A percentile compares a stretch with the other conserved stretches of the same genome.
These are phyloP conservation scores for Cremastinae sp. DNA, from an alignment of 2,888 invertebrate species.

Conservation along the genomic window DNA sequence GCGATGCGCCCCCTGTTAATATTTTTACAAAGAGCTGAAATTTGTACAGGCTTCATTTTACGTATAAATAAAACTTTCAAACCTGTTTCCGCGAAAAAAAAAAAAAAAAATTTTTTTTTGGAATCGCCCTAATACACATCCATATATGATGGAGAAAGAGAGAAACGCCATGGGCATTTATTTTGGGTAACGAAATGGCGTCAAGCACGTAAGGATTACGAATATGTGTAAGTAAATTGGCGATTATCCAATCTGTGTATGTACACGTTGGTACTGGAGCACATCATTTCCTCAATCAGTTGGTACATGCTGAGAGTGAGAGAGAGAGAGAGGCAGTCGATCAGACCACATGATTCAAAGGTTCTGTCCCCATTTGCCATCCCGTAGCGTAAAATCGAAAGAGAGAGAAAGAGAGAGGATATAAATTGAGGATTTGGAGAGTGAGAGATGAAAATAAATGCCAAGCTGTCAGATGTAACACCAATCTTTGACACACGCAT, in stretches of 20 bases:
- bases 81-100: too few relatives aligned
- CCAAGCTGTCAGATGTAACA: conserved; percentile 55
- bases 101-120: too few relatives aligned
- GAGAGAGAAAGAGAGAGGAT: conserved; percentile 9
- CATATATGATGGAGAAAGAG: conserved; percentile 18
- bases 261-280: conserved; percentile 45
- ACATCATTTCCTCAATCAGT: conserved; percentile 70
- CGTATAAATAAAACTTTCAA: too few relatives aligned
- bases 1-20: too few relatives aligned
- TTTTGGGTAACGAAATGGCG: conserved; percentile 62
- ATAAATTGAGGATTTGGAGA: conserved; percentile 2
- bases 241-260: conserved; percentile 66
- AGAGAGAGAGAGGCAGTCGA: conserved; percentile 41
- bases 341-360: conserved; percentile 57
- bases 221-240: conserved; percentile 62
- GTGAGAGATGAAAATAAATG: conserved; percentile 7
- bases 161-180: conserved; percentile 12
- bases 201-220: conserved; percentile 63
- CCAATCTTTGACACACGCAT: conserved; percentile 58
- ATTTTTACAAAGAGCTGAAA: too few relatives aligned
- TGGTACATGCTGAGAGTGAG: conserved; percentile 47
- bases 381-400: conserved; percentile 44
- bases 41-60: too few relatives aligned
- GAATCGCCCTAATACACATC: too few relatives aligned
- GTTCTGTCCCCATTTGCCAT: conserved; percentile 46